Evolutionary conservation across 2,888 invertebrate species (phyloP), one percentile per base, ranked within the genome.

Genomic region (Parnassius apollo): DNA sequence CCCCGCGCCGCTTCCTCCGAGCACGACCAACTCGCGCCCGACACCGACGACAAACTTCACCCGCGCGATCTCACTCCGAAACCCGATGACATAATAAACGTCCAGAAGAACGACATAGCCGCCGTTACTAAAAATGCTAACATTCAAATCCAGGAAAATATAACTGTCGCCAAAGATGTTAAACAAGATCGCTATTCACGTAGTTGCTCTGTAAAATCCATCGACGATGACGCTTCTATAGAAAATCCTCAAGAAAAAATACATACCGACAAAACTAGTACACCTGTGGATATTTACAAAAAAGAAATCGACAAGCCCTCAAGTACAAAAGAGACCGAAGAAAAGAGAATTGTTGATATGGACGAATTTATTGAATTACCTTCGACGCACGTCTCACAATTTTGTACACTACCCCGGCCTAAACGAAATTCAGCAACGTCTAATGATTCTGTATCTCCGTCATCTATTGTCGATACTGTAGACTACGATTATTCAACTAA

Each of bases 401-500:
- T 72, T 71, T 85, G 83, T 59, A 86, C 87, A 7, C 71, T 86
- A 50, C 88, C 87, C 64, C 85, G 88, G 10, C 76, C 77, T n/a
- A 77, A 82, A 50, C 80, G 84, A 10, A 78, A 77, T 49, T 73
- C 80, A 56, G 42, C 74, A 59, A 62, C 72, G 50, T 66, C 73
- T 22, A 64, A 69, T 9, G 76, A 73, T 42, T 61, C 70, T n/a
- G 62, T 73, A 12, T 70, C 76, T 13, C 71, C 73, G 8, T 50
- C 64, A 10, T 67, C 70, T 4, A 42, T 68, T 61, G 48, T 68
- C 46, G 66, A 69, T 53, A 50, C 67, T 42, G 50, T 64, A 45
- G 68, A 53, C 7, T 66, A 61, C 58, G 73, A 70, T 42, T 70
- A 48, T 57, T 52, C 67, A 11, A 10, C 68, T 11, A 72, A 66